A percentile compares a stretch with the other conserved stretches of the same genome.
Conservation (phyloP, 2,113 vertebrate genomes). For the Festucalex cinctus region DNA sequence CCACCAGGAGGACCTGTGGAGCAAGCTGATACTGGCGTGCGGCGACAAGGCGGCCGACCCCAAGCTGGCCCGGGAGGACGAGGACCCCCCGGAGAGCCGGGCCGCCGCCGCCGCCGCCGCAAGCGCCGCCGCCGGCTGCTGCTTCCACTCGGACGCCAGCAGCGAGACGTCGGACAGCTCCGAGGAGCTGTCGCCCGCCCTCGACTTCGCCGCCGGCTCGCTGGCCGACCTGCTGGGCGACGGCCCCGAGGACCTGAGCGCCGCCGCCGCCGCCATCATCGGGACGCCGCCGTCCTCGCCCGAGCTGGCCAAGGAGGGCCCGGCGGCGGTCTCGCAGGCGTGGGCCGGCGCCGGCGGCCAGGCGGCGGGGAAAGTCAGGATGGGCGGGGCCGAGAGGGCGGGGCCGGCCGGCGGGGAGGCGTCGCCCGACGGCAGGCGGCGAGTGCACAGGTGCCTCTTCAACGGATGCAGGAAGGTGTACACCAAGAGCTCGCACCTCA, state of each 20-base stretch:
- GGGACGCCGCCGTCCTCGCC: constrained; percentile 90
- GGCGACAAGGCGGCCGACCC: constrained; percentile 84
- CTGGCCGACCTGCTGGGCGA: constrained; percentile 80
- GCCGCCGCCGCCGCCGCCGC: constrained; percentile 83
- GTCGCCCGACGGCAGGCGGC: constrained; percentile 86
- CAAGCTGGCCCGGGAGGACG: constrained; percentile 74
- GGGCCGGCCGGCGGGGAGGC: constrained; percentile 76
- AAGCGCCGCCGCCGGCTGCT: constrained; percentile 82
- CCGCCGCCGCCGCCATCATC: constrained; percentile 74
- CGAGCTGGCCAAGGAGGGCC: constrained; percentile 81
- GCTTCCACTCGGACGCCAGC: constrained; percentile 88
- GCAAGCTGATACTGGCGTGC: constrained; percentile 92
- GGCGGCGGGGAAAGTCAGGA: constrained; percentile 83
- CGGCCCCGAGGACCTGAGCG: constrained; percentile 80
- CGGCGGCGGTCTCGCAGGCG: constrained; percentile 68
- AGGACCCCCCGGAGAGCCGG: constrained; percentile 70
- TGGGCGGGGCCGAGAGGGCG: constrained; percentile 69
- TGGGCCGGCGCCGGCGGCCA: constrained; percentile 79
- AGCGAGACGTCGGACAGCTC: constrained; percentile 91
- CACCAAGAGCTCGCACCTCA: constrained; percentile 98
- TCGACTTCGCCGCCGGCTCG: constrained; percentile 83
- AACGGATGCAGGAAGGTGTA: constrained; percentile 98
- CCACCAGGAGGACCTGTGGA: constrained; percentile 90
- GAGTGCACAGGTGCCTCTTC: constrained; percentile 92
- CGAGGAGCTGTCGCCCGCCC: constrained; percentile 86